phyloP scores from a whole-genome alignment of 2,888 invertebrate species.

The Xiphydria camelus region DNA sequence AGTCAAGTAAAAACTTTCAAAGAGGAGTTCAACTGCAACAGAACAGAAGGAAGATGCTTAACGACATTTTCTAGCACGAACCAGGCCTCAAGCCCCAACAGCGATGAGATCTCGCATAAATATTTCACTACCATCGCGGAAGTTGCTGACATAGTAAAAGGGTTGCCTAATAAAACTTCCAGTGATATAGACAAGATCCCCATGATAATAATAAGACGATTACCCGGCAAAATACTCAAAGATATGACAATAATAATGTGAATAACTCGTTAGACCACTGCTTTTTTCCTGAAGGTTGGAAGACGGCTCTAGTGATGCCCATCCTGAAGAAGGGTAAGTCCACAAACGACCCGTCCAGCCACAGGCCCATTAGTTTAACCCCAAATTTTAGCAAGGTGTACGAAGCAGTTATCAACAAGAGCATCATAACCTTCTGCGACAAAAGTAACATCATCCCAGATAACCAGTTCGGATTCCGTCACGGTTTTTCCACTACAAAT shows the following conservation, averaged over 20 bases:
- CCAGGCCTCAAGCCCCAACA: too few relatives aligned
- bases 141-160: too few relatives aligned
- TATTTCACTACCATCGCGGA: too few relatives aligned
- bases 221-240: constrained; percentile 3
- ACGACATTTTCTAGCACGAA: too few relatives aligned
- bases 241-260: constrained; percentile 7
- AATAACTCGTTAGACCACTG: neutral
- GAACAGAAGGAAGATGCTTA: too few relatives aligned
- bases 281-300: neutral
- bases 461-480: neutral
- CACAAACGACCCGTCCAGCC: neutral
- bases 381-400: neutral
- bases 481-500: neutral
- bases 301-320: neutral
- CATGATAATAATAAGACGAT: constrained; percentile 13
- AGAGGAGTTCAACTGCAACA: too few relatives aligned
- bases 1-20: too few relatives aligned
- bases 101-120: too few relatives aligned
- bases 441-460: neutral
- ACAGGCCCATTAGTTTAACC: neutral
- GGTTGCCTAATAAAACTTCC: constrained; percentile 20
- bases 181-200: constrained; percentile 16
- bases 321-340: neutral
- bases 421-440: neutral
- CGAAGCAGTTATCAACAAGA: neutral